A percentile compares a stretch with the other conserved stretches of the same genome.
These are phyloP conservation scores for Nemotelus pantherinus DNA, from an alignment of 2,888 invertebrate genomes.

Conservation along the genomic window DNA sequence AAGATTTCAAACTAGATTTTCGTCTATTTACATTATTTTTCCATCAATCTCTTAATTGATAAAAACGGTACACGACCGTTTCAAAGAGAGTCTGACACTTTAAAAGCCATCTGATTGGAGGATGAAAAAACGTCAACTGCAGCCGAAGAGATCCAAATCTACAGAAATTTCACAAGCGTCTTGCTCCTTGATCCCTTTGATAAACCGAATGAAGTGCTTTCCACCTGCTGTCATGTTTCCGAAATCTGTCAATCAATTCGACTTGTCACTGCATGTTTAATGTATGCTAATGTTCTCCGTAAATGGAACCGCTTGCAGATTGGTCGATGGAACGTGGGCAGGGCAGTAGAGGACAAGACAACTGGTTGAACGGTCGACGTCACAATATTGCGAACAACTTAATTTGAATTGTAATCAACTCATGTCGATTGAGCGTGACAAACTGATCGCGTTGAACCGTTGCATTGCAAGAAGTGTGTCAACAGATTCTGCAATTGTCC, in stretches of 20 bases:
- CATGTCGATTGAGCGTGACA: not conserved
- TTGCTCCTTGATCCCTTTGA: not conserved
- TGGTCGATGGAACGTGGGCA: not conserved
- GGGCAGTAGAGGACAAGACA: not conserved
- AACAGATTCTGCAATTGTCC: not conserved
- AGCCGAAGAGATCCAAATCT: not conserved
- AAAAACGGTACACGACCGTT: too few relatives aligned
- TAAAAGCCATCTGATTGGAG: too few relatives aligned
- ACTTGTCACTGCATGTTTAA: slow-evolving; percentile 23
- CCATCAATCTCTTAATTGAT: too few relatives aligned
- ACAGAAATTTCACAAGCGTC: not conserved
- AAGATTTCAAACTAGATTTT: too few relatives aligned
- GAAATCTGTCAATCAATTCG: slow-evolving; percentile 27
- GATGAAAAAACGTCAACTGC: too few relatives aligned
- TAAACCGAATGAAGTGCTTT: slow-evolving; percentile 10
- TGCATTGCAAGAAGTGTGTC: not conserved
- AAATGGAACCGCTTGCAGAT: slow-evolving; percentile 13
- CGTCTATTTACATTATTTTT: too few relatives aligned
- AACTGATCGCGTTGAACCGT: not conserved
- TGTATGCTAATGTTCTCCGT: slow-evolving; percentile 14
- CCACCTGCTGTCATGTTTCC: not conserved
- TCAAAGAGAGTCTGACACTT: too few relatives aligned
- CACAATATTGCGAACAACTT: not conserved
- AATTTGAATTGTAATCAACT: not conserved
- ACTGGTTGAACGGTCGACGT: not conserved